Evolutionary conservation across 2,113 vertebrate species (phyloP), one percentile per base, ranked within the genome.

Genomic region (Lophotis ruficrista): DNA sequence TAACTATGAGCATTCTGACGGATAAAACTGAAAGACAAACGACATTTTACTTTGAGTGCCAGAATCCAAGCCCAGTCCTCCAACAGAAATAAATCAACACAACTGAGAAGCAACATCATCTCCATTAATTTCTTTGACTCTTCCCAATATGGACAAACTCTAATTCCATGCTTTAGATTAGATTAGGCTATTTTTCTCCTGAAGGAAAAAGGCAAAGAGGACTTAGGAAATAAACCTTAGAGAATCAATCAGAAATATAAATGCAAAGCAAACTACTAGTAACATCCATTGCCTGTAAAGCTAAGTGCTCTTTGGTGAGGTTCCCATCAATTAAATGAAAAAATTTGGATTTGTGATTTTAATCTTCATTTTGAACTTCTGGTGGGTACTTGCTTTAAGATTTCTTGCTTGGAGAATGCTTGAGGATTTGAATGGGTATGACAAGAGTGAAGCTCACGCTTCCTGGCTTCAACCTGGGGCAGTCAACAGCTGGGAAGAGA

Each of bases 371-470:
- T 73, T 50, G 31, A 79, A 43, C 13, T 41, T 60, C 53, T 10
- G 19, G 25, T 12, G 25, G 25, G 25, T 35, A 60, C 12, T 23
- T n/a, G 20, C 41, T 51, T 45, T 25, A n/a, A 12, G 21, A 51
- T 12, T 79, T 61, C 54, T 51, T 80, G 24, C 48, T 73, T 66
- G 50, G 22, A 66, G 18, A 54, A 88, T 4, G 15, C 31, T 25
- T 50, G 27, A 50, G 38, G 38, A 43, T 50, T 28, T 50, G 31
- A 84, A 33, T 1, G 0, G 30, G 8, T 33, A 25, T 0, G 1
- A 58, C 20, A 57, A 57, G 45, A 37, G 20, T 4, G 22, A 65
- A 65, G 38, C 18, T 77, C 82, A 35, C n/a, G 6, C 68, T 24
- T 54, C 58, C 12, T 3, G 82, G 13, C 30, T 77, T 65, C 82